phyloP scores from a whole-genome alignment of 1,140 invertebrate species.

The Portunus trituberculatus region DNA sequence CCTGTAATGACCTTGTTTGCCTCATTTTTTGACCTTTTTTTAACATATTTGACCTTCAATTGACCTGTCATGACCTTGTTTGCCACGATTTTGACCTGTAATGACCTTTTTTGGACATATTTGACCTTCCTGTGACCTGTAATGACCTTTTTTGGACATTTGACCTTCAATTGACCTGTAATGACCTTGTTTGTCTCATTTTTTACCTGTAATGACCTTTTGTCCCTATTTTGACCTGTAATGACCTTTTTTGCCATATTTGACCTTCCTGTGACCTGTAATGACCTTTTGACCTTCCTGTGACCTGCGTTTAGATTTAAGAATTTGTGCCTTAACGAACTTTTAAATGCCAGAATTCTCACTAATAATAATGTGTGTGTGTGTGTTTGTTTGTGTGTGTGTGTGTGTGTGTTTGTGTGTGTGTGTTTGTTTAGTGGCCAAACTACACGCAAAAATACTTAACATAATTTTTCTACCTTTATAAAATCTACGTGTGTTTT shows the following conservation, averaged over 20 bases:
- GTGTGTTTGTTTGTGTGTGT: slow-evolving; percentile 28
- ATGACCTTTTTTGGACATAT: too few species aligned
- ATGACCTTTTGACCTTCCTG: background rate
- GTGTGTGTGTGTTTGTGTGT: slow-evolving; percentile 42
- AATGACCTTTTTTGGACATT: too few species aligned
- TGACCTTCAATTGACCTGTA: background rate
- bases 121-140: background rate
- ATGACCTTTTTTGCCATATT: background rate
- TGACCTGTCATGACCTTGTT: too few species aligned
- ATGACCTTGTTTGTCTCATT: background rate
- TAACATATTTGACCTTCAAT: too few species aligned
- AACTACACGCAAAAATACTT: too few species aligned
- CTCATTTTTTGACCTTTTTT: too few species aligned
- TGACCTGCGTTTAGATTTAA: background rate
- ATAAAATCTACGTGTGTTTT: too few species aligned
- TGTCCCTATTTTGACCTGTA: background rate
- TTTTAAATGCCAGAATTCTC: background rate
- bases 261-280: background rate
- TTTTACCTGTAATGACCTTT: background rate
- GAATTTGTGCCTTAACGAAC: background rate
- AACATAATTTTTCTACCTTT: too few species aligned
- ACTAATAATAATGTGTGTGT: background rate
- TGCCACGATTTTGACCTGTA: too few species aligned
- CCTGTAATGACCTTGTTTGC: too few species aligned
- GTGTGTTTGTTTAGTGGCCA: background rate